These are phyloP conservation scores for Conus ventricosus DNA, from an alignment of 1,140 invertebrate genomes.

Conservation along the genomic window DNA sequence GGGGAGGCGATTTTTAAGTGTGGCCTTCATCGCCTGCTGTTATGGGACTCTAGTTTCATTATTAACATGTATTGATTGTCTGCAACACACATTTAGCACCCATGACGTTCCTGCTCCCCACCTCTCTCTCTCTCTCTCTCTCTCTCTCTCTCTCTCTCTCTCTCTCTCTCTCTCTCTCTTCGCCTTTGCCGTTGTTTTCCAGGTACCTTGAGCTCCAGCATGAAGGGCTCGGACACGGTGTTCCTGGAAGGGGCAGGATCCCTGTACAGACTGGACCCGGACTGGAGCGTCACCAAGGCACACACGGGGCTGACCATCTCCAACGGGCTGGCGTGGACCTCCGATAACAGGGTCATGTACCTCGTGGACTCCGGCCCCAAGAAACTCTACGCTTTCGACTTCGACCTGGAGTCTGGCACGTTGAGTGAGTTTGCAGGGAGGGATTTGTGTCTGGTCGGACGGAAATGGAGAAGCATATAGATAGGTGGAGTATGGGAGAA, in stretches of 20 bases:
- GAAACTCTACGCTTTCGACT: constrained; percentile 82
- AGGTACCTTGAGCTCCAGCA: background rate
- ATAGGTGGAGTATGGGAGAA: no score
- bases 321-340: constrained; percentile 89
- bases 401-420: constrained; percentile 81
- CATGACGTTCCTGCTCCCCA: no score
- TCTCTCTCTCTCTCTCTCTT: no score
- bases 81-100: no score
- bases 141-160: no score
- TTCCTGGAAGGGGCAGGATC: background rate
- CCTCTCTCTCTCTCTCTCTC: no score
- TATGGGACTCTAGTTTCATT: no score
- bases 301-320: constrained; percentile 78
- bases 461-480: no score
- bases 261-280: constrained; percentile 22
- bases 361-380: constrained; percentile 74
- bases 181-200: background rate
- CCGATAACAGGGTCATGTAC: constrained; percentile 79
- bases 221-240: background rate
- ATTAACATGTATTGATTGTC: no score
- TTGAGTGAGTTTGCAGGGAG: constrained; percentile 72
- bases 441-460: background rate
- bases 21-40: no score
- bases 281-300: background rate
- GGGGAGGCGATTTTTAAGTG: no score